phyloP scores from a whole-genome alignment of 1,140 invertebrate genomes.

The Lycorma delicatula region DNA sequence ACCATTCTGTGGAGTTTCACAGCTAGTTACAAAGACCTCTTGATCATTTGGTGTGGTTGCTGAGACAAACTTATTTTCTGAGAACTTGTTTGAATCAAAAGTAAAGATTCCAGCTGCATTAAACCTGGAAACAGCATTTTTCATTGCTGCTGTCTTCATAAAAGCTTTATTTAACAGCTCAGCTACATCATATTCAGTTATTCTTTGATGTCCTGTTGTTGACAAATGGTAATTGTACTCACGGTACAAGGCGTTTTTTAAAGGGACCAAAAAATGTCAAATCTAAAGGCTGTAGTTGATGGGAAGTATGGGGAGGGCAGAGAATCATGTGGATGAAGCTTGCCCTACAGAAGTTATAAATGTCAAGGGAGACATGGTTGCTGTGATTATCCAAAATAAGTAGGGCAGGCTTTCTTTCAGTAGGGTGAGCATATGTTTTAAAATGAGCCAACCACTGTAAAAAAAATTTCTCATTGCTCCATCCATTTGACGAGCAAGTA shows the following conservation, averaged over 20 bases:
- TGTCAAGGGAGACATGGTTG: conserved; percentile 21
- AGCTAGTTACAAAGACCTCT: too few species aligned
- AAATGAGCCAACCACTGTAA: conserved; percentile 30
- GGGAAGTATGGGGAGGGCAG: conserved; percentile 30
- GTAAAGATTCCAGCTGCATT: not conserved
- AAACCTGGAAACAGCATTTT: conserved; percentile 1
- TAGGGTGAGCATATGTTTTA: conserved; percentile 16
- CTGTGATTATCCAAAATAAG: conserved; percentile 31
- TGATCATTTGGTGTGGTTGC: too few species aligned
- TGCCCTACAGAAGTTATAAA: conserved; percentile 20
- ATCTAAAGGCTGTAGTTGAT: conserved; percentile 38
- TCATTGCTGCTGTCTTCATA: not conserved
- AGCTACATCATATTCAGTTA: conserved; percentile 1
- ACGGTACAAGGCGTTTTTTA: conserved; percentile 25
- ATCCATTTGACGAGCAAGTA: conserved; percentile 33
- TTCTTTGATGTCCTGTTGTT: not conserved
- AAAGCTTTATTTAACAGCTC: conserved; percentile 2
- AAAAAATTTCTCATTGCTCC: conserved; percentile 32
- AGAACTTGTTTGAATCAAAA: not conserved
- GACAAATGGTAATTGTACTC: not conserved
- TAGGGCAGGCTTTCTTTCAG: conserved; percentile 23
- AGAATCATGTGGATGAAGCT: conserved; percentile 28
- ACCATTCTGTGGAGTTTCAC: too few species aligned
- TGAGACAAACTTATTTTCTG: not conserved
- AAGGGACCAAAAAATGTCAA: conserved; percentile 30